phyloP scores from a whole-genome alignment of 1,140 invertebrate genomes.

The Notospermus geniculatus region DNA sequence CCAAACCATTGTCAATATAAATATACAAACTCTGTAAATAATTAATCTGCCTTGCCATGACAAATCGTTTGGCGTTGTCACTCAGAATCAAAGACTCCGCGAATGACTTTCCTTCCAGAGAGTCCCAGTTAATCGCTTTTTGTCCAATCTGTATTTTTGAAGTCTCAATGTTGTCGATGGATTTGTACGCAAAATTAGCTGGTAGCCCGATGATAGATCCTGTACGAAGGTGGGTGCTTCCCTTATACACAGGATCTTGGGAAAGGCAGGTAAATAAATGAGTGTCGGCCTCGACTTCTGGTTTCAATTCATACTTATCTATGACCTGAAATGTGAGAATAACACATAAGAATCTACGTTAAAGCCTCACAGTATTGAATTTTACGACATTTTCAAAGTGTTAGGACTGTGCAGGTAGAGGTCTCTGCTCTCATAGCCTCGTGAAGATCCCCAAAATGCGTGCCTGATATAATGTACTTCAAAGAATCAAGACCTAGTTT shows the following conservation, averaged over 20 bases:
- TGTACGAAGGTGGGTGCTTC: slow-evolving; percentile 49
- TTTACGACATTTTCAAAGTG: no score
- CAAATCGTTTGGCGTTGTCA: slow-evolving; percentile 74
- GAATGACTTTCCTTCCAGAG: slow-evolving; percentile 63
- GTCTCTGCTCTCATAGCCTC: no score
- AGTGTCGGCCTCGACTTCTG: slow-evolving; percentile 47
- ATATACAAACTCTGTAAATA: slow-evolving; percentile 45
- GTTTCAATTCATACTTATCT: slow-evolving; percentile 57
- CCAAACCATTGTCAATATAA: slow-evolving; percentile 59
- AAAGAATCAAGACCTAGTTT: no score
- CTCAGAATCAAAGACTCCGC: slow-evolving; percentile 67
- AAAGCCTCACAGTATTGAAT: no score
- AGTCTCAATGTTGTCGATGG: slow-evolving; percentile 56
- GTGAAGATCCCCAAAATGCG: no score
- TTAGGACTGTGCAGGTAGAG: no score
- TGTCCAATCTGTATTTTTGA: slow-evolving; percentile 36
- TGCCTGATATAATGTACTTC: no score
- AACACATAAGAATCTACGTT: no score
- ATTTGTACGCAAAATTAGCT: slow-evolving; percentile 61
- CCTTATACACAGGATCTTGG: slow-evolving; percentile 64
- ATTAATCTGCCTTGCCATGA: slow-evolving; percentile 69
- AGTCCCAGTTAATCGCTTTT: slow-evolving; percentile 62
- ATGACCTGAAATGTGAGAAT: slow-evolving; percentile 52
- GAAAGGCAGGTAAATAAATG: slow-evolving; percentile 65
- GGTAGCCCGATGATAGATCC: slow-evolving; percentile 68